Evolutionary conservation across 2,888 invertebrate species (phyloP).

Genomic region (Prostheceraeus crozeri): DNA sequence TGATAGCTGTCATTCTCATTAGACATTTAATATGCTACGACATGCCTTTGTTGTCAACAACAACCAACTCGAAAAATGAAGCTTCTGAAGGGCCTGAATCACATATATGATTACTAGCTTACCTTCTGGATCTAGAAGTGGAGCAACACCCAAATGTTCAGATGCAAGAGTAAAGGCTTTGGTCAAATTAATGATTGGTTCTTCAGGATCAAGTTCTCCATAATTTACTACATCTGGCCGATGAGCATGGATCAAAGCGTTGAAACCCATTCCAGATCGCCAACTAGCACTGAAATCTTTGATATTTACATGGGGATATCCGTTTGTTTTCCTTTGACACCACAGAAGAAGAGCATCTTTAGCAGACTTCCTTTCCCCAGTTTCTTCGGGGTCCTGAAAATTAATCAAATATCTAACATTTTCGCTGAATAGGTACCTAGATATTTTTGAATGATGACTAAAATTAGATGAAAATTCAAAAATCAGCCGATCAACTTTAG

Average conservation of each 20-base stretch:
- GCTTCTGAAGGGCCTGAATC: too few relatives aligned
- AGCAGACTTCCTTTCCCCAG: slow-evolving; percentile 93
- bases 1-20: too few relatives aligned
- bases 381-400: slow-evolving; percentile 62
- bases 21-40: too few relatives aligned
- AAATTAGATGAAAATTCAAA: too few relatives aligned
- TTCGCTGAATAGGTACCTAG: too few relatives aligned
- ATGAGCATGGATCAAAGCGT: slow-evolving; percentile 94
- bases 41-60: too few relatives aligned
- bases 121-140: slow-evolving; percentile 85
- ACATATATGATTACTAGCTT: too few relatives aligned
- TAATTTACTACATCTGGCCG: slow-evolving; percentile 87
- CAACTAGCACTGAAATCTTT: slow-evolving; percentile 69
- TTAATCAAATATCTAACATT: too few relatives aligned
- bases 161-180: slow-evolving; percentile 93
- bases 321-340: slow-evolving; percentile 96
- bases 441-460: too few relatives aligned
- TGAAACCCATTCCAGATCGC: slow-evolving; percentile 92
- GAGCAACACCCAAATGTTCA: slow-evolving; percentile 81
- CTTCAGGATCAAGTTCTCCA: slow-evolving; percentile 68
- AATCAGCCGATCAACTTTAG: too few relatives aligned
- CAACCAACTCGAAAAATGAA: too few relatives aligned
- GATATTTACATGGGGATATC: slow-evolving; percentile 61
- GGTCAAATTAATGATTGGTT: slow-evolving; percentile 88
- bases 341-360: slow-evolving; percentile 94